Evolutionary conservation across 2,797 vertebrate species (phyloP), one percentile per base, ranked within the genome.

Genomic region (Echeneis naucrates): DNA sequence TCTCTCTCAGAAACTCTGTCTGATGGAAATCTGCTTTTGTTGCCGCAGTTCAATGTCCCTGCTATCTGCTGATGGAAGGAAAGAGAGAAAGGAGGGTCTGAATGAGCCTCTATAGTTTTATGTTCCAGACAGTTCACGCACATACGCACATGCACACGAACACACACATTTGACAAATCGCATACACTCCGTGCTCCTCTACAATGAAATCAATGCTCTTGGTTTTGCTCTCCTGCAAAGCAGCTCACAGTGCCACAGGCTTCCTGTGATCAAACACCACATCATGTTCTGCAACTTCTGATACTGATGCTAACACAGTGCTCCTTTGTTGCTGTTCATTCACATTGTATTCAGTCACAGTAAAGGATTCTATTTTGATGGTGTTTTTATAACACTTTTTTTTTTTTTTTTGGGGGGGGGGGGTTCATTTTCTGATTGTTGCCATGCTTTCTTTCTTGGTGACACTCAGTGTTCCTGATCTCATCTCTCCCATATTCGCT

Each of bases 1-100:
- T 85, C 85, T 87, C 84, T 81, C 90, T 87, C 83, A 82, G 81
- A 87, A 88, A 86, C 80, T 68, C 74, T 84, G 87, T 72, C 72
- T 93, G 91, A 94, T 92, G 86, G 89, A 94, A 92, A 92, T 92
- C 89, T 91, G 86, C 91, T 90, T 94, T 93, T 94, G 92, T 92
- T 92, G 84, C 85, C 14, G n/a, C 86, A 74, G 70, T 83, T 90
- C 87, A 90, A 90, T 89, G 88, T 92, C 85, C 78, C 77, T 76
- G 86, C 84, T 89, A 89, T 93, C 85, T 91, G 81, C 89, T 88
- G 89, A 93, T 92, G 84, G 90, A 91, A 88, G 84, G 77, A 75
- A 69, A 77, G 71, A 78, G 75, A 86, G 81, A 90, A 85, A 85
- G 78, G 73, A 81, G 74, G 72, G 67, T 77, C 77, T 92, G 90